These are phyloP conservation scores for Meiosimyza decipiens DNA, from an alignment of 2,888 invertebrate species.

Conservation along the genomic window DNA sequence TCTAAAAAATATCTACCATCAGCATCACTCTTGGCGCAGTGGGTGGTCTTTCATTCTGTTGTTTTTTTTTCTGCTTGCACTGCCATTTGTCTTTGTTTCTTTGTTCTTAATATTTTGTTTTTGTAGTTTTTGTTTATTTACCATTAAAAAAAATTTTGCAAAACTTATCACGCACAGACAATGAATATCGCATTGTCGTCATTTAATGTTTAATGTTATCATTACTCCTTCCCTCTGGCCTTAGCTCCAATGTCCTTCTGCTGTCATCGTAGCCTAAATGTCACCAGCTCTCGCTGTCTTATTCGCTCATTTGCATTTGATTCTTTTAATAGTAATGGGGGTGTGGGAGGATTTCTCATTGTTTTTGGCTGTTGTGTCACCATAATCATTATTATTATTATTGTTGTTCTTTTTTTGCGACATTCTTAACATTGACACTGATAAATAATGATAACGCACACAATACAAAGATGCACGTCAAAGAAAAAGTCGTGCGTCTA, in stretches of 20 bases:
- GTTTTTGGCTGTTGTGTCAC: neutral
- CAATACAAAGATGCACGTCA: too few relatives aligned
- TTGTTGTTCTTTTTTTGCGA: neutral
- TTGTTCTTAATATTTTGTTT: neutral
- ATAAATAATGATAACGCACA: neutral
- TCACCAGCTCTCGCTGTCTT: too few relatives aligned
- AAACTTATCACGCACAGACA: conserved; percentile 14
- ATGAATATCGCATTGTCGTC: conserved; percentile 7
- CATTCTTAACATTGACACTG: conserved; percentile 3
- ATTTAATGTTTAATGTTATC: conserved; percentile 8
- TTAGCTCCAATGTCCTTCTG: neutral
- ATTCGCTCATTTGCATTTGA: too few relatives aligned
- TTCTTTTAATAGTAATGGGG: too few relatives aligned
- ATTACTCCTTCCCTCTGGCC: neutral
- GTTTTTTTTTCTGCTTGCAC: too few relatives aligned
- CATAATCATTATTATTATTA: conserved; percentile 5
- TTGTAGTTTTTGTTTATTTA: neutral
- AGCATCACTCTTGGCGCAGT: too few relatives aligned
- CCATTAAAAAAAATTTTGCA: neutral
- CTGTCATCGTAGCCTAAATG: too few relatives aligned
- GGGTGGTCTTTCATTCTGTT: too few relatives aligned
- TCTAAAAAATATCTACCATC: too few relatives aligned
- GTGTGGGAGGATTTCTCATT: too few relatives aligned
- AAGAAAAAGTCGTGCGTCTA: too few relatives aligned
- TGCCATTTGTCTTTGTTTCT: neutral